These are phyloP conservation scores for Anhinga anhinga DNA, from an alignment of 2,113 vertebrate species.

Conservation along the genomic window DNA sequence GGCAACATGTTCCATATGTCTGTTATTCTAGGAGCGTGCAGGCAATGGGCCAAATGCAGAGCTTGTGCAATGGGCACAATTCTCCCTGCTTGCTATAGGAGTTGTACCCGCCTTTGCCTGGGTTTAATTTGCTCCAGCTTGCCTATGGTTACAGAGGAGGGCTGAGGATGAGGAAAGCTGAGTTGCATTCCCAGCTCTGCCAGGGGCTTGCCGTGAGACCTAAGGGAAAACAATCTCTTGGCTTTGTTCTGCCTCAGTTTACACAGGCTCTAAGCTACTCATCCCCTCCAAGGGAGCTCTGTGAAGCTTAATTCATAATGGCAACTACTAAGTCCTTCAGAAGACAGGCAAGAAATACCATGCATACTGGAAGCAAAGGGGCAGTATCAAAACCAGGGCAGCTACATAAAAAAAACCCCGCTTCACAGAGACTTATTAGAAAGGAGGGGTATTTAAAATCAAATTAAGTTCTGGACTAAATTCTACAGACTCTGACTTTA, in stretches of 20 bases:
- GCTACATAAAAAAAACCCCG: background rate
- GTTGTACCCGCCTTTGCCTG: slow-evolving; percentile 18
- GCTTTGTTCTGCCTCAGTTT: slow-evolving; percentile 58
- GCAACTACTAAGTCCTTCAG: background rate
- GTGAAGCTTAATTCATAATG: background rate
- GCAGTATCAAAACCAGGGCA: background rate
- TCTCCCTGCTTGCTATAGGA: background rate
- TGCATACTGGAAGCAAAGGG: background rate
- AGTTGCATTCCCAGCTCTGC: slow-evolving; percentile 20
- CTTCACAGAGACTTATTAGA: background rate
- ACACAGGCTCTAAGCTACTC: background rate
- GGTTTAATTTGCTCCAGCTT: slow-evolving; percentile 49
- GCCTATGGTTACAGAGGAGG: background rate
- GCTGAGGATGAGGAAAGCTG: background rate
- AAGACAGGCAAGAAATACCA: background rate
- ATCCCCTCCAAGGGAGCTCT: background rate
- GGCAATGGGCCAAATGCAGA: slow-evolving; percentile 3
- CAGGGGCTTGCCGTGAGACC: slow-evolving; percentile 1
- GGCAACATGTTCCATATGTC: slow-evolving; percentile 51
- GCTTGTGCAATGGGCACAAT: slow-evolving; percentile 18
- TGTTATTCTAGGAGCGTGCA: slow-evolving; percentile 43
- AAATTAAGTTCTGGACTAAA: background rate
- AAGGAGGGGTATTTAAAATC: background rate
- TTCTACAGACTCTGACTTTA: background rate
- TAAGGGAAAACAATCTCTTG: slow-evolving; percentile 36